Conservation (phyloP, 2,888 invertebrate species). For the Stenodema calcarata region DNA sequence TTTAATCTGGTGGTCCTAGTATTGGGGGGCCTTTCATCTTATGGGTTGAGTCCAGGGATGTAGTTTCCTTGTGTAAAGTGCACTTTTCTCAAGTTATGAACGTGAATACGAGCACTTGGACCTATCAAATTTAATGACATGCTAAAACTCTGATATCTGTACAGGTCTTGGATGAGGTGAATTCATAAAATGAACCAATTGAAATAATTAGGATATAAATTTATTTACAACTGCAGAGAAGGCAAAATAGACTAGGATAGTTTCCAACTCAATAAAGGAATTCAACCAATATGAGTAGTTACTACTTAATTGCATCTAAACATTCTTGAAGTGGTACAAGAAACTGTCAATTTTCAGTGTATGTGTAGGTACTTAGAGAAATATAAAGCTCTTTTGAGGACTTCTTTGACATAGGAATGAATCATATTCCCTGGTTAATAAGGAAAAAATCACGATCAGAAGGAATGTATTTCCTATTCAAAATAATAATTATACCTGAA, state of each 20-base stretch:
- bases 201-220: not conserved
- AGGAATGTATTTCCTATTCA: not conserved
- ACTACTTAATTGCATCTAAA: not conserved
- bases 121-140: too few species aligned
- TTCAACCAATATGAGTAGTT: not conserved
- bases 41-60: too few species aligned
- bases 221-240: conserved; percentile 3
- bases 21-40: too few species aligned
- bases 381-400: not conserved
- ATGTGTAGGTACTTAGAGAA: not conserved
- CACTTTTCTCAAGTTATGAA: too few species aligned
- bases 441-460: not conserved
- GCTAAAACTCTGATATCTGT: too few species aligned
- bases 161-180: too few species aligned
- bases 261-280: not conserved
- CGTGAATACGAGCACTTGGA: too few species aligned
- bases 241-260: conserved; percentile 15
- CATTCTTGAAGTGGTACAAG: not conserved
- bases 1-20: too few species aligned
- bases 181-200: not conserved
- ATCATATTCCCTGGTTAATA: not conserved
- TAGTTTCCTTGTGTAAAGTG: too few species aligned
- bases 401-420: not conserved
- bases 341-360: not conserved
- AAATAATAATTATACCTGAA: not conserved